Base-by-base conservation (phyloP, 1,140 invertebrate species). In the Maconellicoccus hirsutus region DNA sequence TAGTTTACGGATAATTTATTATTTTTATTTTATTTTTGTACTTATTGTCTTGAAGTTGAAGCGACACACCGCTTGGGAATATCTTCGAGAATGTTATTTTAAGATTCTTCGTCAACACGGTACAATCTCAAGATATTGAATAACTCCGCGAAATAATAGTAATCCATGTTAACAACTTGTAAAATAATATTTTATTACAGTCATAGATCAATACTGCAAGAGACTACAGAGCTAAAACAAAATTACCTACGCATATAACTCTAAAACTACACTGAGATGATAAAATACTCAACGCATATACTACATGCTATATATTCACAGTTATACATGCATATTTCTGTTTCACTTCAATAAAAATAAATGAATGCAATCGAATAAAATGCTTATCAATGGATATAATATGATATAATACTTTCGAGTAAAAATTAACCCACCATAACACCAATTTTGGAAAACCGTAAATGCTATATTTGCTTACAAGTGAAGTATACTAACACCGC, bases 151-250 rank as follows among this genome's bases (percentile, higher is more conserved):
- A n/a, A n/a, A n/a, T n/a, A n/a, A n/a, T n/a, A 33, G 29, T 33
- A 33, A 33, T 33, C 12, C 29, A 33, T 52, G 4, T 66, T 23
- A 66, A 66, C 61, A 66, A 66, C 61, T 12, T 66, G 61, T 66
- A 66, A 66, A 66, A 66, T 66, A 66, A 16, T 52, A 52, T 66
- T 66, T 66, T 23, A 66, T 66, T 66, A 66, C 61, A 66, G 61
- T 19, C 22, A 10, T 14, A 66, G 6, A 66, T 16, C 61, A 66
- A 66, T 66, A 66, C 61, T 66, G 61, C 25, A 66, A 23, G 16
- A 52, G n/a, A 23, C 61, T 66, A 66, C 61, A 25, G 25, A 66
- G 61, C 61, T 66, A 66, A 19, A 66, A 66, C 61, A 66, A 26
- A 59, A 7, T 25, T 6, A 23, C 6, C 25, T 26, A 3, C 25